Evolutionary conservation across 30 jellyfish, hydroid and myxozoan species (phyloP).

Genomic region (Aurelia aurita complex sp. Pacific): DNA sequence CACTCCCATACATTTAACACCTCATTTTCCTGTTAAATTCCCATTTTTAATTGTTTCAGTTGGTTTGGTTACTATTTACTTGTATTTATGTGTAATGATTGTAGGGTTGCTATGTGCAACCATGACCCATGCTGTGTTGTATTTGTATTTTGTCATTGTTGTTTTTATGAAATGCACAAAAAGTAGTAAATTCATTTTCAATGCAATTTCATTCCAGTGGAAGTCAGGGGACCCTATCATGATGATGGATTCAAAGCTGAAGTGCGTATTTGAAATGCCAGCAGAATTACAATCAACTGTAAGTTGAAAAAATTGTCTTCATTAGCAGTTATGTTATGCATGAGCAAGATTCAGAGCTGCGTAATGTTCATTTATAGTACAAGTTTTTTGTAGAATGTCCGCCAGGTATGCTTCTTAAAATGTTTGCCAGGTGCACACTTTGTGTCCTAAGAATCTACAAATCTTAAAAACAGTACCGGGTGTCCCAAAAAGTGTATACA

Average conservation of each 20-base stretch:
- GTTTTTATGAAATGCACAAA: neutral
- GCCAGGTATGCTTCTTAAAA: no score
- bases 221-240: constrained; percentile 62
- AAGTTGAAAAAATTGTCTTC: constrained; percentile 6
- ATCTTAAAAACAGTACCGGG: no score
- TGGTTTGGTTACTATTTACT: no score
- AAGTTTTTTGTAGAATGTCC: neutral
- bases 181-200: neutral
- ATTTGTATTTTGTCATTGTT: neutral
- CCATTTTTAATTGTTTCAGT: no score
- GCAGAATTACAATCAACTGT: constrained; percentile 42
- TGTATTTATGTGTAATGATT: no score
- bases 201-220: constrained; percentile 69
- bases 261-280: constrained; percentile 89
- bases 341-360: neutral
- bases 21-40: no score
- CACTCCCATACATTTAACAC: no score
- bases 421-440: no score
- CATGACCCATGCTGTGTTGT: neutral
- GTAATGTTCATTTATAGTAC: neutral
- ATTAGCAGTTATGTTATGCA: neutral
- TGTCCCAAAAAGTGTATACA: no score
- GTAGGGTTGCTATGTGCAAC: no score
- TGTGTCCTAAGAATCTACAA: no score
- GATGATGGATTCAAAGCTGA: constrained; percentile 91